Base-by-base conservation (phyloP, 2,113 vertebrate species). In the Neodon shergylaensis region DNA sequence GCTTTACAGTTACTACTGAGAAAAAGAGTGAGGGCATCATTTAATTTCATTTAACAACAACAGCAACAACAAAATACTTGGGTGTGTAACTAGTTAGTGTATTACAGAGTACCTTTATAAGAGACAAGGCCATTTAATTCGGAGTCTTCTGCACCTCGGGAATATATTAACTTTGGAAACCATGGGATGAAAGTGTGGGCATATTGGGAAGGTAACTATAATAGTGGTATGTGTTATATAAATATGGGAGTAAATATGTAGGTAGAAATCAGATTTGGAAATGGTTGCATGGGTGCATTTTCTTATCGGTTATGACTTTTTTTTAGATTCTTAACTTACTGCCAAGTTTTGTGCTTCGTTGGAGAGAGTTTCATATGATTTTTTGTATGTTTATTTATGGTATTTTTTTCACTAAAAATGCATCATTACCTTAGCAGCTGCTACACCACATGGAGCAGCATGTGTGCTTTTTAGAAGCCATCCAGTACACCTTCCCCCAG, bases 341-440 rank as follows among this genome's bases (percentile, higher is more conserved):
- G 98, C 97, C 98, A 98, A 96, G 92, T 97, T 98, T 97, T 88
- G 84, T 97, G 98, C 96, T 96, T 98, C 98, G 97, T 97, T 97
- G 94, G 97, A 97, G 95, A 98, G 97, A 97, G 96, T 97, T 98
- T 97, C 96, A 89, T 90, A 97, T 97, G 96, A 98, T 98, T 98
- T 98, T 97, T 98, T 96, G 95, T 96, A 98, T 97, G 97, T 98
- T 98, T 98, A 79, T 91, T 98, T 97, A 98, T 98, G 98, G 98
- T 98, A 95, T 97, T 98, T 97, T 88, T 96, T 98, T 97, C 96
- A 95, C 94, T 95, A 97, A 97, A 98, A 94, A 98, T 98, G 98
- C 97, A 98, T 96, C 98, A 97, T 36, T 98, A 98, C 98, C 98
- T 98, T 97, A 97, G 97, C 98, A 98, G 98, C 96, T 98, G 97